Evolutionary conservation across 2,113 vertebrate species (phyloP).

Genomic region (Chionomys nivalis): DNA sequence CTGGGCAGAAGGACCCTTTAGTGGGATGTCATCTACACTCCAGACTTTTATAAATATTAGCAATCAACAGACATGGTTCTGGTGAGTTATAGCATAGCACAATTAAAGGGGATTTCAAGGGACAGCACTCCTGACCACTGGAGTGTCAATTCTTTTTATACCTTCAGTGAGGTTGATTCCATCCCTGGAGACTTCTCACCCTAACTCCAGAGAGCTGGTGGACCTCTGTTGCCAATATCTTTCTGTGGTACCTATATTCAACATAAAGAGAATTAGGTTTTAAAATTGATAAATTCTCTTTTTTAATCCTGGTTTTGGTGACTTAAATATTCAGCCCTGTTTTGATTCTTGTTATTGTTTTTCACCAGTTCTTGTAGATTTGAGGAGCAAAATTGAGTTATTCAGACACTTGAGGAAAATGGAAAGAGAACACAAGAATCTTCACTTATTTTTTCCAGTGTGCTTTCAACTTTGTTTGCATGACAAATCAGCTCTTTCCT

Average conservation of each 20-base stretch:
- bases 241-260: not conserved
- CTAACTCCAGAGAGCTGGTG: not conserved
- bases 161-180: not conserved
- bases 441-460: not conserved
- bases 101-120: not conserved
- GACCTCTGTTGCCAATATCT: not conserved
- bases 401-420: not conserved
- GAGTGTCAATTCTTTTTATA: not conserved
- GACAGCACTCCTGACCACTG: not conserved
- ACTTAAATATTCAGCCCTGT: not conserved
- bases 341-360: not conserved
- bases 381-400: not conserved
- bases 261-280: not conserved
- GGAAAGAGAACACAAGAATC: not conserved
- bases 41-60: conserved; percentile 5
- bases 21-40: not conserved
- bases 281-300: not conserved
- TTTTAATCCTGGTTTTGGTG: not conserved
- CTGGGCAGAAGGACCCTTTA: not conserved
- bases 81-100: not conserved
- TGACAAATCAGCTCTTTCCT: not conserved
- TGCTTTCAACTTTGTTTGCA: not conserved
- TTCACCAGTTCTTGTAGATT: not conserved
- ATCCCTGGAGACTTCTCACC: not conserved
- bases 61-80: not conserved